These are phyloP conservation scores for Tethya wilhelma DNA, from an alignment of 37 sponge, comb jelly and placozoan genomes.

Conservation along the genomic window DNA sequence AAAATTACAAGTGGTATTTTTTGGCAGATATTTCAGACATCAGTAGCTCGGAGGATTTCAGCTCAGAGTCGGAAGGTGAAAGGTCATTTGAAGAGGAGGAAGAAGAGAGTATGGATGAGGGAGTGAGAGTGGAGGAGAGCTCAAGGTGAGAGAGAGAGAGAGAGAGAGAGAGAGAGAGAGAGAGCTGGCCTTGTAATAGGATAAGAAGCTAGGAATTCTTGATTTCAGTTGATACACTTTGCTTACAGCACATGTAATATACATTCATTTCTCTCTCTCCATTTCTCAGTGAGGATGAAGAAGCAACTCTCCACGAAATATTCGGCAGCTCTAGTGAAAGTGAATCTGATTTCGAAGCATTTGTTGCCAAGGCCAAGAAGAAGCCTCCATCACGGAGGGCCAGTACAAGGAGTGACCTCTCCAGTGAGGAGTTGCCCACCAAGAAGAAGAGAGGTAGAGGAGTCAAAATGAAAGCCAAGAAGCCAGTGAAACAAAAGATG, in stretches of 20 bases:
- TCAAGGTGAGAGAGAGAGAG: conserved; percentile 11
- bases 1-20: too few relatives aligned
- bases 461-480: neutral
- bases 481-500: neutral
- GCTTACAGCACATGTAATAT: too few relatives aligned
- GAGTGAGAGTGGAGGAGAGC: neutral
- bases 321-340: conserved; percentile 34
- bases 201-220: too few relatives aligned
- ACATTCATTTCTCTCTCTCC: neutral
- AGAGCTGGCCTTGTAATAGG: too few relatives aligned
- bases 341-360: conserved; percentile 14
- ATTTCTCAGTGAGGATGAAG: conserved; percentile 7
- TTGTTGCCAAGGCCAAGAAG: neutral
- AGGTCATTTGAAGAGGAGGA: neutral
- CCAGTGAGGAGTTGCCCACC: conserved; percentile 1
- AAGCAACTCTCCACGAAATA: neutral
- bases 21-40: conserved; percentile 43
- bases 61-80: conserved; percentile 16
- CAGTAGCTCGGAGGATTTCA: conserved; percentile 46
- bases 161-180: neutral
- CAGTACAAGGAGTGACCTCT: neutral
- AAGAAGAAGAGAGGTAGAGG: neutral
- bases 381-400: neutral
- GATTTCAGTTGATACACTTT: too few relatives aligned
- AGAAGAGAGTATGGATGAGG: conserved; percentile 4